Evolutionary conservation across 2,888 invertebrate genomes (phyloP), one percentile per base, ranked within the genome.

Genomic region (Lochmaea capreae): DNA sequence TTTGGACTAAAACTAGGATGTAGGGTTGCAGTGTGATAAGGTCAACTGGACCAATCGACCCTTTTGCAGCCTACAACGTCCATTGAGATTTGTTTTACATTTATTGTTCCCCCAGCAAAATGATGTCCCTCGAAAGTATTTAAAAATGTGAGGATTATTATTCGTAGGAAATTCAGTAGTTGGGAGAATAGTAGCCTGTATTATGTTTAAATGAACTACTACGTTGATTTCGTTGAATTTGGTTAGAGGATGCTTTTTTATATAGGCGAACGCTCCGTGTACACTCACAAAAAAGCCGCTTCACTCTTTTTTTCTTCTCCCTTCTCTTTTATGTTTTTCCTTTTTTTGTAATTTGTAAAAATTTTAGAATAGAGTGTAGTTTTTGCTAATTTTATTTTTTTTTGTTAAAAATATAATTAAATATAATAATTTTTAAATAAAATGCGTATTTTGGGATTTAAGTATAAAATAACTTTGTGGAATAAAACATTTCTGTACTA

Each of bases 311-410:
- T 46, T 46, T 65, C 46, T 14, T 46, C 11, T 46, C 33, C 33
- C 33, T 12, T 46, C 11, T 18, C 22, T 65, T 14, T 22, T 65
- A 49, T 65, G 16, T 49, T 43, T 18, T 33, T 66, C 14, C 54
- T 22, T 18, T 18, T 65, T 4, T 57, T 54, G 14, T 57, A 57
- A 67, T 33, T 67, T 67, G 57, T 67, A 67, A 42, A 67, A 12
- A 42, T 67, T 67, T 54, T 65, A 62, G 14, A 12, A 39, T 62
- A 33, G 62, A 33, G 33, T 33, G 33, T 62, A 62, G 39, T 42
- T 39, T 62, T 62, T 42, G 16, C 33, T 26, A 14, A 22, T 26
- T 57, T 61, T 18, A 33, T 61, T 26, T 18, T 59, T 22, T 59
- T 39, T 65, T 22, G 49, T 65, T 26, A 61, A 61, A 65, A 46